Evolutionary conservation across 2,888 invertebrate species (phyloP).

Genomic region (Schizotus pectinicornis): DNA sequence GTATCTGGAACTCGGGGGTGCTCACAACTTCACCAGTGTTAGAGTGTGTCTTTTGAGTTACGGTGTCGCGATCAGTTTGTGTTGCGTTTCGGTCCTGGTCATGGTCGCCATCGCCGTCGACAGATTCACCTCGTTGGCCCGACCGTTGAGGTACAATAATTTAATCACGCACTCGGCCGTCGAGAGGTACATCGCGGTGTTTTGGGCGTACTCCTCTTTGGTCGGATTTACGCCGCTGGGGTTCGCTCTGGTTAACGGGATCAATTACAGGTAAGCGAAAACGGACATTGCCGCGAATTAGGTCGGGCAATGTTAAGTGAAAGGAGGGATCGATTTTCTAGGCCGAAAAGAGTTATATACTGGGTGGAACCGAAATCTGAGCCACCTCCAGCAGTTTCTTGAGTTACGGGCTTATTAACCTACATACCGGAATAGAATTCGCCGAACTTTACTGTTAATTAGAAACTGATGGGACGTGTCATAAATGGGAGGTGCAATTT

Average conservation of each 20-base stretch:
- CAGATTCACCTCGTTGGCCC: conserved; percentile 66
- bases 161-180: conserved; percentile 68
- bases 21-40: conserved; percentile 56
- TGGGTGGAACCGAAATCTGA: too few relatives aligned
- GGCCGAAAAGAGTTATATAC: too few relatives aligned
- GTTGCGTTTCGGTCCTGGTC: conserved; percentile 66
- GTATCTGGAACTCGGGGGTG: conserved; percentile 63
- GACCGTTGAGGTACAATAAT: conserved; percentile 68
- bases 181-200: conserved; percentile 63
- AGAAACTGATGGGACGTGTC: too few relatives aligned
- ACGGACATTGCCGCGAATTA: too few relatives aligned
- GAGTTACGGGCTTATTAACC: too few relatives aligned
- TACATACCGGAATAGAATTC: too few relatives aligned
- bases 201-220: conserved; percentile 65
- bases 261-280: conserved; percentile 43
- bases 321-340: too few relatives aligned
- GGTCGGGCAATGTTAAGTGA: too few relatives aligned
- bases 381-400: too few relatives aligned
- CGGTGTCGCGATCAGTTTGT: conserved; percentile 64
- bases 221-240: conserved; percentile 64
- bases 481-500: too few relatives aligned
- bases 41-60: conserved; percentile 65
- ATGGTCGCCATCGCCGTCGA: conserved; percentile 69
- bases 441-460: too few relatives aligned
- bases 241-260: conserved; percentile 56